Evolutionary conservation across 1,140 invertebrate genomes (phyloP), one percentile per base, ranked within the genome.

Genomic region (Aphidius gifuensis): DNA sequence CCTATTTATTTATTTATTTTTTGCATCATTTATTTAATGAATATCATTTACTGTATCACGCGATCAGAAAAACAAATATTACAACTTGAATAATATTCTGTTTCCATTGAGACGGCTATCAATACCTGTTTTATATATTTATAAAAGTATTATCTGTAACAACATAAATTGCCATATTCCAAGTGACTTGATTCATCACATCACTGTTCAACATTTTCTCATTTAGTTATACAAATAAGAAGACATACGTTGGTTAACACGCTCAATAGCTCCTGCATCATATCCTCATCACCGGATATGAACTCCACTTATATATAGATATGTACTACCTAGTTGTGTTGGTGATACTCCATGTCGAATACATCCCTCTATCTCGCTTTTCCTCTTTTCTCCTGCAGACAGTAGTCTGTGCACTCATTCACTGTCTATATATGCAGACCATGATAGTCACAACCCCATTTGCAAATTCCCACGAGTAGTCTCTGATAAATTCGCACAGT

Each of bases 311-410:
- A 60, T 66, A 66, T 63, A 50, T 51, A 21, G 43, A 60, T n/a
- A 46, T 40, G 16, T 39, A n/a, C 5, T n/a, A 55, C 39, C n/a
- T 39, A 39, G 42, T 65, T 54, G 55, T 61, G 61, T 66, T 53
- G 48, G 64, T 66, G 4, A 57, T 57, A 63, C 45, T 63, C 58
- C 42, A 54, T 58, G 61, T 66, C 61, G 61, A 66, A 59, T 66
- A 59, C 61, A 64, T 63, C 58, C 39, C 44, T 32, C 23, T 51
- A 43, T n/a, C 40, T 42, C 51, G 55, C 32, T 48, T 55, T 46
- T 46, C 39, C 21, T 42, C 53, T 40, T 47, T 8, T 57, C 21
- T 58, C 32, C 7, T 48, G 59, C 47, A 50, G 38, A 53, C 50
- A 61, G 61, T 61, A 39, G 21, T 39, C n/a, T 44, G 43, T 44